phyloP scores from a whole-genome alignment of 2,888 invertebrate species.

The Ophraella communa region DNA sequence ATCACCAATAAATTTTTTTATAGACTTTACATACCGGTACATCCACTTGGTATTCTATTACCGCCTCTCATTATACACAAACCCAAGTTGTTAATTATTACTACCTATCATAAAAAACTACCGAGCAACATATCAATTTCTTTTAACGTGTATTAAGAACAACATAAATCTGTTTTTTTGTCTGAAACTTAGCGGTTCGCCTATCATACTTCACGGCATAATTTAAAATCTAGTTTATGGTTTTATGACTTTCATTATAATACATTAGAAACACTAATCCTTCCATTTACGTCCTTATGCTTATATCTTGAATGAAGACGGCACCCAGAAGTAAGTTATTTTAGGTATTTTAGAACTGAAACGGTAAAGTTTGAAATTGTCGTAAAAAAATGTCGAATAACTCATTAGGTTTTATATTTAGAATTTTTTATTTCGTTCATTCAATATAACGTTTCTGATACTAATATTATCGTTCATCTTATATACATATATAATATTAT shows the following conservation, averaged over 20 bases:
- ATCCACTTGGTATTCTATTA: too few species aligned
- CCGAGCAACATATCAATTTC: not conserved
- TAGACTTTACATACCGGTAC: too few species aligned
- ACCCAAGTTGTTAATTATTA: not conserved
- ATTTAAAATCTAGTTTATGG: not conserved
- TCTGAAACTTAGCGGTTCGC: not conserved
- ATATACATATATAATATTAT: too few species aligned
- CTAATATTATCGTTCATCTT: too few species aligned
- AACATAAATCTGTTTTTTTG: not conserved
- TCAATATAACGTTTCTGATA: too few species aligned
- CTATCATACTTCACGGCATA: not conserved
- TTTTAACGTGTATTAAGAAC: not conserved
- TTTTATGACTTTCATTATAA: not conserved
- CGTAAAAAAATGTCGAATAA: too few species aligned
- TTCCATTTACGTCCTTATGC: not conserved
- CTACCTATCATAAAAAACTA: not conserved
- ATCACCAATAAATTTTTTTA: too few species aligned
- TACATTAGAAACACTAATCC: not conserved
- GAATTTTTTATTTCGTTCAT: not conserved
- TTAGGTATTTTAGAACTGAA: conserved; percentile 2
- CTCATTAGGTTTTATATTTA: too few species aligned
- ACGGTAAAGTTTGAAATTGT: conserved; percentile 15
- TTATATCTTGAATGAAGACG: not conserved
- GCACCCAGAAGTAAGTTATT: conserved; percentile 13
- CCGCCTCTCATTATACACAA: not conserved